These are phyloP conservation scores for Sus cebifrons DNA, from an alignment of 2,797 vertebrate species.

Conservation along the genomic window DNA sequence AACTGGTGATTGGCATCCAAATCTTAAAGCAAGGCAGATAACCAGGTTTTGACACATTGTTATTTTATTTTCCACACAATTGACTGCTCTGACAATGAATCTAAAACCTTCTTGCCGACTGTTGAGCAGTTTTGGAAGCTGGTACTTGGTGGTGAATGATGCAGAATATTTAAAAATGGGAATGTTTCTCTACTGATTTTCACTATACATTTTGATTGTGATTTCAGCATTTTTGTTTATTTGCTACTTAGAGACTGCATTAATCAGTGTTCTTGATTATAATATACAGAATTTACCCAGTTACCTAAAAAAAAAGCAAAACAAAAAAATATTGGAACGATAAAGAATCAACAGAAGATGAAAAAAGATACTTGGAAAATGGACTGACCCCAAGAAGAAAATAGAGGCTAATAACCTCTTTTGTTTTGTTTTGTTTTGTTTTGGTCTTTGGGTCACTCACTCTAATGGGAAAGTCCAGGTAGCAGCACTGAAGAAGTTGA, in stretches of 20 bases:
- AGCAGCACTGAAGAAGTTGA: neutral
- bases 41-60: constrained; percentile 70
- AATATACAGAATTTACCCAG: constrained; percentile 3
- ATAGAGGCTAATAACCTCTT: neutral
- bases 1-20: constrained; percentile 71
- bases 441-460: neutral
- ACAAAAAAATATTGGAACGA: neutral
- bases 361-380: neutral
- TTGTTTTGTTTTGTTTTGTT: neutral
- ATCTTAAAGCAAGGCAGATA: constrained; percentile 60
- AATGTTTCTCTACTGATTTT: neutral
- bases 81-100: constrained; percentile 64
- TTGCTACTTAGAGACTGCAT: constrained; percentile 24
- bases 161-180: neutral
- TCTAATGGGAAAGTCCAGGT: neutral
- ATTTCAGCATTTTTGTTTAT: neutral
- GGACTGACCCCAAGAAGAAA: neutral
- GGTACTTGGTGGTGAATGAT: constrained; percentile 12
- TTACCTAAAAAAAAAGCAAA: constrained; percentile 15
- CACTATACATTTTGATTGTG: neutral
- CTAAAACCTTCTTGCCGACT: constrained; percentile 50
- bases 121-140: constrained; percentile 42
- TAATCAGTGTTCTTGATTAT: constrained; percentile 6
- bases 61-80: constrained; percentile 76
- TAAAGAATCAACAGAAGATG: constrained; percentile 5